Evolutionary conservation across 2,888 invertebrate species (phyloP).

Genomic region (Leistus spinibarbis): DNA sequence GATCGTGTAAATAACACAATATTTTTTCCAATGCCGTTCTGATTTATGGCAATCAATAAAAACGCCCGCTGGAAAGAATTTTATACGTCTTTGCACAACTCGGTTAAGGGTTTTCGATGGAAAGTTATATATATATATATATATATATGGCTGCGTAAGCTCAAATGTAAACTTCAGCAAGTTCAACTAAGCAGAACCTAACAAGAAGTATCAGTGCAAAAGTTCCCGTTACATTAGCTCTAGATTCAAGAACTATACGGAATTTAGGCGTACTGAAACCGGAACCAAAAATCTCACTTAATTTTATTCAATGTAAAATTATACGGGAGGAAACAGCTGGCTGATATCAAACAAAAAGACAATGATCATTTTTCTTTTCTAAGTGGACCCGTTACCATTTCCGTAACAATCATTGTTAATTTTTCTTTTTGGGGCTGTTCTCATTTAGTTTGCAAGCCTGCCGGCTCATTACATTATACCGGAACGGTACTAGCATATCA

Average conservation of each 20-base stretch:
- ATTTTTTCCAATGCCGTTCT: not conserved
- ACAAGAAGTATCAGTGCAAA: not conserved
- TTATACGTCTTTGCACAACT: not conserved
- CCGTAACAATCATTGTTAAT: not conserved
- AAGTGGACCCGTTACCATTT: not conserved
- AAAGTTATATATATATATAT: not conserved
- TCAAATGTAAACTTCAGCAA: not conserved
- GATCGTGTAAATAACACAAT: not conserved
- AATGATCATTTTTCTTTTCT: not conserved
- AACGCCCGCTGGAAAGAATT: not conserved
- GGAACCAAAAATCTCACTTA: not conserved
- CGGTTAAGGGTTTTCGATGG: not conserved
- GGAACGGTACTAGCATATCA: not conserved
- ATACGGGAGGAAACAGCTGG: not conserved
- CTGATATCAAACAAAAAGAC: not conserved
- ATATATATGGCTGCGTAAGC: not conserved
- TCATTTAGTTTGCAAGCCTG: not conserved
- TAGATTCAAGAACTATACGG: not conserved
- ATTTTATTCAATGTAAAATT: not conserved
- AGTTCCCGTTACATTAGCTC: not conserved
- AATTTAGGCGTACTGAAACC: too few relatives aligned
- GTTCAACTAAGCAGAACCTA: not conserved
- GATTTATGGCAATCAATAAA: not conserved
- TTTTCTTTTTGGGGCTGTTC: not conserved
- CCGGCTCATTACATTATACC: not conserved